These are phyloP conservation scores for Labeo catla DNA, from an alignment of 2,113 vertebrate species.

Conservation along the genomic window DNA sequence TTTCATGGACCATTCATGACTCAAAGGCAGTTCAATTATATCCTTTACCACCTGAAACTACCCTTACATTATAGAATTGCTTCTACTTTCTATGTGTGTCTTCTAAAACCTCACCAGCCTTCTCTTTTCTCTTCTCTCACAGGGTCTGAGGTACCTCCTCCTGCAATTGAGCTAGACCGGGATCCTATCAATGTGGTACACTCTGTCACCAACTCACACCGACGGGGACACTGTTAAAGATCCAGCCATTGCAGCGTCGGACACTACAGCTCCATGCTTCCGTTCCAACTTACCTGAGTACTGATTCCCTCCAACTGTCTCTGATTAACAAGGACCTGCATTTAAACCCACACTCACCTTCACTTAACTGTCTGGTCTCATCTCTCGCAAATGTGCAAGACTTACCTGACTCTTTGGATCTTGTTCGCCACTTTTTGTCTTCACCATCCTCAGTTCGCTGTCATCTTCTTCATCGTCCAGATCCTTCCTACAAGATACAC, in stretches of 20 bases:
- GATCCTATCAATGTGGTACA: background rate
- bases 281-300: background rate
- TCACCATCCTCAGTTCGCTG: too few species aligned
- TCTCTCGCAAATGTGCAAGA: too few species aligned
- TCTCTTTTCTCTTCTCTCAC: background rate
- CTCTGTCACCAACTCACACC: background rate
- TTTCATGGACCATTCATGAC: too few species aligned
- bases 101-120: background rate
- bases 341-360: too few species aligned
- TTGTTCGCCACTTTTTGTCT: too few species aligned
- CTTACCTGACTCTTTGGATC: too few species aligned
- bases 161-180: background rate
- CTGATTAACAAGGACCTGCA: background rate
- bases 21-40: background rate
- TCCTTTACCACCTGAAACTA: background rate
- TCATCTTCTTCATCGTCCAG: too few species aligned
- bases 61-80: background rate
- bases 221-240: too few species aligned
- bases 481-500: too few species aligned
- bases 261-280: background rate
- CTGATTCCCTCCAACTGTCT: background rate
- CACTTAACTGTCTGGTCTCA: too few species aligned
- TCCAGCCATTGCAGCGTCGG: background rate
- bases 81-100: background rate
- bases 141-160: background rate